These are phyloP conservation scores for Lochmaea crataegi DNA, from an alignment of 2,888 invertebrate species.

Conservation along the genomic window DNA sequence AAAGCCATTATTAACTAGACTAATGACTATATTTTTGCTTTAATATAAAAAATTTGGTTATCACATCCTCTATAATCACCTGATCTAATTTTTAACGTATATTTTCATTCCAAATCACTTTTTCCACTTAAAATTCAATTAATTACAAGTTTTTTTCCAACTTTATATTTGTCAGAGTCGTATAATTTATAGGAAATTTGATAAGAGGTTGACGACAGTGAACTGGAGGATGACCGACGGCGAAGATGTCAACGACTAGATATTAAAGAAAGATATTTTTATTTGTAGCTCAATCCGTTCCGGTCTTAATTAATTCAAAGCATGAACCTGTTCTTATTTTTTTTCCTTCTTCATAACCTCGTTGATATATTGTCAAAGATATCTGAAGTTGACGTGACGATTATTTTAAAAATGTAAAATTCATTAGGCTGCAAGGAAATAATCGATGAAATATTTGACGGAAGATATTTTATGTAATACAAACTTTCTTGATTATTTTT, in stretches of 20 bases:
- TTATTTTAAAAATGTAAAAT: neutral
- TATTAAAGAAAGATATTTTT: constrained; percentile 10
- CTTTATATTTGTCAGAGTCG: neutral
- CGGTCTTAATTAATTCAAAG: constrained; percentile 10
- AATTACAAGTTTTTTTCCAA: neutral
- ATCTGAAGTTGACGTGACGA: neutral
- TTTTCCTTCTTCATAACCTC: neutral
- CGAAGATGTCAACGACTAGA: constrained; percentile 7
- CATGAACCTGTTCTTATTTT: constrained; percentile 13
- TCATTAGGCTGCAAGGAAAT: neutral
- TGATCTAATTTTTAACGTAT: too few species aligned
- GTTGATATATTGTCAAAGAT: neutral
- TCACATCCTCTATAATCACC: too few species aligned
- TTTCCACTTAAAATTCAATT: neutral
- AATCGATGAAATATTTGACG: neutral
- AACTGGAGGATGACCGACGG: neutral
- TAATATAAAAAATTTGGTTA: too few species aligned
- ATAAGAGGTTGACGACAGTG: neutral
- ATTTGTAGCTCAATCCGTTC: constrained; percentile 17
- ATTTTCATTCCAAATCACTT: too few species aligned
- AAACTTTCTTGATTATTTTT: too few species aligned
- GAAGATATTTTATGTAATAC: too few species aligned
- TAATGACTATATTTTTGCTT: too few species aligned
- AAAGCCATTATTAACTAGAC: too few species aligned
- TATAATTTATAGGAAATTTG: neutral